Evolutionary conservation across 2,888 invertebrate species (phyloP), one percentile per base, ranked within the genome.

Genomic region (Hyposoter didymator): DNA sequence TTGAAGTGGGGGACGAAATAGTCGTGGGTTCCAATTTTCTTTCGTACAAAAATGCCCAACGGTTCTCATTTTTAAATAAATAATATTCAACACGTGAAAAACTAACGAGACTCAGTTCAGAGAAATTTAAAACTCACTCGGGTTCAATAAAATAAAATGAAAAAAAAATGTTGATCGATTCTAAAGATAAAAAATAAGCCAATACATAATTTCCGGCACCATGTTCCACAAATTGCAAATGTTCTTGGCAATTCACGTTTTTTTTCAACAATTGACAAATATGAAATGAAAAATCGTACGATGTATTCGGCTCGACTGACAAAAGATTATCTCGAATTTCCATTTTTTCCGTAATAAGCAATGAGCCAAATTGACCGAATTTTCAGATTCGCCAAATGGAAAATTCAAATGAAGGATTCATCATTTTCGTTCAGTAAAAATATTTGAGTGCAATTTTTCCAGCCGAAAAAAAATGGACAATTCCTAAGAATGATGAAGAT

Each of bases 1-100:
- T 45, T 39, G 28, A 75, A 75, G 47, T 47, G 75, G 45, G 75
- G 64, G 75, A 75, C 59, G 12, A 35, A 32, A 49, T 64, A 49
- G 19, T 64, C 64, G 75, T 43, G 59, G 32, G 19, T 28, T 59
- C 28, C 3, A 14, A 28, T 59, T 59, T 59, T 59, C 10, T 59
- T 59, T 28, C 14, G 28, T 59, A 28, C 49, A 14, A 59, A 59
- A 28, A 59, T 59, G 12, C n/a, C 2, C 19, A 22, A 14, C 59
- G 12, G 28, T 5, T 0, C 19, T 59, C 5, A 28, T 28, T 59
- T 59, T 59, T 22, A 14, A 28, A 59, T 14, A 59, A 59, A 59
- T 28, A 59, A 22, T 12, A 55, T 55, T 55, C 0, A 14, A 28
- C 28, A 59, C 3, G 55, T 4, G 22, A 59, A 59, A 0, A 28